phyloP scores from a whole-genome alignment of 2,797 vertebrate genomes.

The Peromyscus nudipes region DNA sequence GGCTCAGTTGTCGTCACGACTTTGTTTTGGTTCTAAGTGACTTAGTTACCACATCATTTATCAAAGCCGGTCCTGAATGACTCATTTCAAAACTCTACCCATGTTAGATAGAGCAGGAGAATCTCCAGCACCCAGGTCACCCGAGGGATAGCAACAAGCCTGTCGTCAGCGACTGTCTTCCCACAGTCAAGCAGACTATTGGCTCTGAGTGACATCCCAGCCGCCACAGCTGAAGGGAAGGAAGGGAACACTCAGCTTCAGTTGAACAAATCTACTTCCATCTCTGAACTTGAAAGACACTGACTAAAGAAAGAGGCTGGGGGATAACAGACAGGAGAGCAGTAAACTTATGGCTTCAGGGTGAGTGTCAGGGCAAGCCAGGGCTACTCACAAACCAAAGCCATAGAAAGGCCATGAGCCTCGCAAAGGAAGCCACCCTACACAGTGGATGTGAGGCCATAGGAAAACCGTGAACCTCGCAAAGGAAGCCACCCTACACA shows the following conservation, averaged over 20 bases:
- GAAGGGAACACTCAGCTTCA: neutral
- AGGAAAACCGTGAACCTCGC: neutral
- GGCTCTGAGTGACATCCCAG: neutral
- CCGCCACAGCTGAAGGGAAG: neutral
- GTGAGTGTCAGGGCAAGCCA: neutral
- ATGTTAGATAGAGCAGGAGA: neutral
- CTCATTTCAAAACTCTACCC: slow-evolving; percentile 17
- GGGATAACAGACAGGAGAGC: neutral
- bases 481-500: neutral
- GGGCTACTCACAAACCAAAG: neutral
- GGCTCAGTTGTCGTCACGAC: neutral
- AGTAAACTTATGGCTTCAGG: neutral
- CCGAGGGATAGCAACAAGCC: neutral
- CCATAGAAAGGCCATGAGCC: neutral
- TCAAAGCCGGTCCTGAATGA: slow-evolving; percentile 40
- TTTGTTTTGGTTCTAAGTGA: neutral
- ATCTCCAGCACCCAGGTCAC: neutral
- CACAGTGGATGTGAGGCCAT: neutral
- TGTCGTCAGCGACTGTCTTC: neutral
- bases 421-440: neutral
- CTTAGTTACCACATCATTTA: neutral
- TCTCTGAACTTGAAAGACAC: slow-evolving; percentile 7
- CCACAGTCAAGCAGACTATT: neutral
- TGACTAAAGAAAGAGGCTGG: neutral
- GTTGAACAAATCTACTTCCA: neutral